Base-by-base conservation (phyloP, 2,113 vertebrate genomes). In the Sander vitreus region DNA sequence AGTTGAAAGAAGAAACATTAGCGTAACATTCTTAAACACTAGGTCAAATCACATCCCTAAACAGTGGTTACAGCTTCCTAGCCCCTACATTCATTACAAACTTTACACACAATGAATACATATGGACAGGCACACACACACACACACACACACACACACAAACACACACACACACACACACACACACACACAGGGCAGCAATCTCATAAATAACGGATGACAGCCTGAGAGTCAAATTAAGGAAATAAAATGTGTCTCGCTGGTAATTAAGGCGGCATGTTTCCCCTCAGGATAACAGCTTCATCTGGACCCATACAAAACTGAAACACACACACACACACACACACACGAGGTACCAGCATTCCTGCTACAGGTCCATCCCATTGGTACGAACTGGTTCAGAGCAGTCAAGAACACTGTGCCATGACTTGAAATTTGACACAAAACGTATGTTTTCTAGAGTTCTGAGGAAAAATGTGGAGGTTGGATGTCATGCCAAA, bases 361-460 rank as follows among this genome's bases (percentile, higher is more conserved):
- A 86, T 80, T 92, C 74, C 78, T 85, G 53, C 48, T 47, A 47
- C 54, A 86, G 53, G 82, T 86, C 67, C 51, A 79, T 81, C 83
- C 27, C 73, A 77, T 63, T 81, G 68, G 73, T 80, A 83, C 23
- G 23, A 73, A 68, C 68, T 55, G 25, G 64, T 69, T 85, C 53
- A 62, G 78, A 80, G 58, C 64, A 77, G 59, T 74, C 71, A 77
- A 75, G 70, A 91, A 57, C 70, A 74, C 70, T 30, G 81, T 85
- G 80, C 87, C 79, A 85, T 84, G 86, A 84, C 79, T 71, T 91
- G 91, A 91, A 93, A 94, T 91, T 54, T 90, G 90, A 93, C 90
- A 91, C 88, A 94, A 91, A 94, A 93, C 91, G 84, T 93, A 93
- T 93, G 93, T 88, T 91, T 93, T 91, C 79, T 87, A 64, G 80